Evolutionary conservation across 2,888 invertebrate genomes (phyloP).

Genomic region (Machimus rusticus): DNA sequence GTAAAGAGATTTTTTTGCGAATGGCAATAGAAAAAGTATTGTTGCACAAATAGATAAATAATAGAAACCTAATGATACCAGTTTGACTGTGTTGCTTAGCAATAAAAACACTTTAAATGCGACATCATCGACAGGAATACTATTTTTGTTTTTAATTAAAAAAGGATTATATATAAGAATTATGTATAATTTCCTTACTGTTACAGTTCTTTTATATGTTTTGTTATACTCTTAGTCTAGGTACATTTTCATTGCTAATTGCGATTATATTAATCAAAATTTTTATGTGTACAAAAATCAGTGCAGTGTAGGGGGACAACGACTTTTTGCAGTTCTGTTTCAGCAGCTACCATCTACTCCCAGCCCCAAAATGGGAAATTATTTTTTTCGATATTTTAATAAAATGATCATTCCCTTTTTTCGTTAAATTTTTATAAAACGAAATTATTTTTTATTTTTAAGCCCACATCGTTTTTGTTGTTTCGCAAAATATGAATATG

Average conservation of each 20-base stretch:
- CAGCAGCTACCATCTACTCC: not conserved
- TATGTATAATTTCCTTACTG: conserved; percentile 20
- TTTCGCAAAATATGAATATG: not conserved
- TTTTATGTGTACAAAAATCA: conserved; percentile 25
- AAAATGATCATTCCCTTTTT: not conserved
- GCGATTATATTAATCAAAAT: conserved; percentile 17
- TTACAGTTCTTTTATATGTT: conserved; percentile 15
- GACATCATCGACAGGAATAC: conserved; percentile 18
- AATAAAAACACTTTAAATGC: conserved; percentile 29
- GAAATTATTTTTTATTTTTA: not conserved
- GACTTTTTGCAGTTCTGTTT: not conserved
- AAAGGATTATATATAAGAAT: conserved; percentile 17
- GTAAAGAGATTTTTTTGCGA: not conserved
- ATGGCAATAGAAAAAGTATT: not conserved
- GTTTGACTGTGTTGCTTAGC: conserved; percentile 28
- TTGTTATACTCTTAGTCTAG: conserved; percentile 6
- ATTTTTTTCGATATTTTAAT: not conserved
- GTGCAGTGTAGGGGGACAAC: conserved; percentile 20
- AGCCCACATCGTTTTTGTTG: not conserved
- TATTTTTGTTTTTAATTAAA: not conserved
- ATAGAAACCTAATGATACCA: not conserved
- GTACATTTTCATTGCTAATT: conserved; percentile 29
- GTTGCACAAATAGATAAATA: conserved; percentile 6
- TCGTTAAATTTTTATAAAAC: not conserved
- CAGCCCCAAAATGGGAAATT: not conserved